A percentile compares a stretch with the other conserved stretches of the same genome.
Evolutionary conservation across 2,113 vertebrate species (phyloP).

Genomic region (Pteronura brasiliensis): DNA sequence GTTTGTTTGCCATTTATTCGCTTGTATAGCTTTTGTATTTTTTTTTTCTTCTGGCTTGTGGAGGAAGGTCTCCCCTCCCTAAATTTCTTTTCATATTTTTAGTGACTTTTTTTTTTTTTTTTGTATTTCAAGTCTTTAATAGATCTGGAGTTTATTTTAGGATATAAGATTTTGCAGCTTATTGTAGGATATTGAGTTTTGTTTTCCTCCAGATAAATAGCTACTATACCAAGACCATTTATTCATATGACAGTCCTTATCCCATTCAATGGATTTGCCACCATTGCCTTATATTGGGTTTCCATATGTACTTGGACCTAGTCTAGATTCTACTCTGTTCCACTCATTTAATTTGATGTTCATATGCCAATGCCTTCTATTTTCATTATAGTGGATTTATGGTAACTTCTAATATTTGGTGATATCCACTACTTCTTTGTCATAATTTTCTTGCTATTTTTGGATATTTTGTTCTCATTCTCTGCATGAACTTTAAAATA

Average conservation of each 20-base stretch:
- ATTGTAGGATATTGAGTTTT: constrained; percentile 17
- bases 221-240: not conserved
- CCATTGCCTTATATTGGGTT: not conserved
- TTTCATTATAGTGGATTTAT: constrained; percentile 21
- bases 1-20: not conserved
- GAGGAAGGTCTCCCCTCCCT: not conserved
- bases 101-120: not conserved
- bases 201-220: not conserved
- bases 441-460: constrained; percentile 7
- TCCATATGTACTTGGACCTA: not conserved
- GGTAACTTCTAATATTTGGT: not conserved
- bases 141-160: constrained; percentile 24
- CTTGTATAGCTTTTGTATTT: not conserved
- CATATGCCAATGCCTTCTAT: not conserved
- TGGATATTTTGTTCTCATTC: not conserved
- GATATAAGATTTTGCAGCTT: not conserved
- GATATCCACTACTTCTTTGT: not conserved
- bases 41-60: not conserved
- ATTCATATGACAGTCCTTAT: not conserved
- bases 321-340: constrained; percentile 10
- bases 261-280: not conserved
- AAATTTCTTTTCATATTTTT: not conserved
- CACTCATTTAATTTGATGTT: constrained; percentile 15
- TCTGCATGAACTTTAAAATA: not conserved
- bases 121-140: constrained; percentile 38